These are phyloP conservation scores for Tolmerus cingulatus DNA, from an alignment of 2,888 invertebrate genomes.

Conservation along the genomic window DNA sequence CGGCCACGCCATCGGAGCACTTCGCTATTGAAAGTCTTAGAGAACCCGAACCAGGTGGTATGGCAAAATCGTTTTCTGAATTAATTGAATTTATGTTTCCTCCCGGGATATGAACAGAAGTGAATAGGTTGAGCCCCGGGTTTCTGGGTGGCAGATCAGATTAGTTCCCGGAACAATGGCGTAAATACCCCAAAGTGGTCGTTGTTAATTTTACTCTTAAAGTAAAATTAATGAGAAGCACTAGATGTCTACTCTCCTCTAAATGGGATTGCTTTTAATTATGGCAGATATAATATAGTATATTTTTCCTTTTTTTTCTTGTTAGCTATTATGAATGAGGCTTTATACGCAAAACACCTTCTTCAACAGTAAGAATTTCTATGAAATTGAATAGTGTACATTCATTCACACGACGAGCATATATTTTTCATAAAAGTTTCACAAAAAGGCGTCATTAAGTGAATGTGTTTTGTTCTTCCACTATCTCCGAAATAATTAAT, in stretches of 20 bases:
- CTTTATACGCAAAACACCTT: not conserved
- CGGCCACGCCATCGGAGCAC: not conserved
- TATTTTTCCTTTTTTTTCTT: not conserved
- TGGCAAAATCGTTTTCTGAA: constrained; percentile 24
- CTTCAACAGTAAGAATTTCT: not conserved
- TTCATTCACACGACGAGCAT: not conserved
- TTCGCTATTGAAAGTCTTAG: constrained; percentile 9
- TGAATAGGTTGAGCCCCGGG: constrained; percentile 9
- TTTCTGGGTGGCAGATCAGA: not conserved
- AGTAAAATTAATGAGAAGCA: not conserved
- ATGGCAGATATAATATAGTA: not conserved
- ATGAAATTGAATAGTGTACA: not conserved
- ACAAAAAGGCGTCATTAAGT: not conserved
- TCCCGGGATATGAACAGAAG: constrained; percentile 13
- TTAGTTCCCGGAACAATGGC: not conserved
- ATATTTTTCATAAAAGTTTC: not conserved
- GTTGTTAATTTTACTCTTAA: not conserved
- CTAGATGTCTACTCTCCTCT: not conserved
- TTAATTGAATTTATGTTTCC: constrained; percentile 36
- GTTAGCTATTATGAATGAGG: not conserved
- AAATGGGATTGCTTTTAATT: not conserved
- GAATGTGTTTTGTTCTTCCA: not conserved
- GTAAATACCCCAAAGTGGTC: not conserved
- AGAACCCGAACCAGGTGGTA: constrained; percentile 3
- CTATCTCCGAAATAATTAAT: not conserved